Percentiles rank a stretch among this genome's conserved stretches.
Conservation (phyloP, 2,888 invertebrate species). For the Horisme vitalbata region DNA sequence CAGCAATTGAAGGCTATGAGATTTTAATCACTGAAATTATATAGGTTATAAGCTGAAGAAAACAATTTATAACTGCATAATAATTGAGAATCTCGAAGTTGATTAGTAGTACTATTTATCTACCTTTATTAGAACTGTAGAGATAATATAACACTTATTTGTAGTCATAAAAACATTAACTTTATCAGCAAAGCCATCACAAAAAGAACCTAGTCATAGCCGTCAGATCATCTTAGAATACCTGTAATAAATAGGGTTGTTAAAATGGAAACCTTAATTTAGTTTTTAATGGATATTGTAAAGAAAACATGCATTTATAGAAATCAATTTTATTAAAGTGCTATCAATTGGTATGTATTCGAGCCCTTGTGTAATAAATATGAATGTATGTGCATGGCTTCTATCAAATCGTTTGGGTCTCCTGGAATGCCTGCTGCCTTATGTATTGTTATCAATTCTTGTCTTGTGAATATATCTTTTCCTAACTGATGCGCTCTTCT, state of each 20-base stretch:
- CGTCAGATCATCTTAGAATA: no score
- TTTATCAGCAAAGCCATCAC: no score
- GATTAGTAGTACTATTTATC: no score
- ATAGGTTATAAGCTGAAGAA: no score
- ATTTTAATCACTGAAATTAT: not conserved
- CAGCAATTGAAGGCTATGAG: conserved; percentile 3
- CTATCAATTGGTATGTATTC: conserved; percentile 85
- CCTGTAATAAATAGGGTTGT: no score
- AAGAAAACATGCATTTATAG: conserved; percentile 4
- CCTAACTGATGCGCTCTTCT: conserved; percentile 84
- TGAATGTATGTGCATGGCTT: conserved; percentile 92
- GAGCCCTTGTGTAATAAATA: conserved; percentile 91
- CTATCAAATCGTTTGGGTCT: conserved; percentile 87
- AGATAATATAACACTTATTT: no score
- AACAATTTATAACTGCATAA: no score
- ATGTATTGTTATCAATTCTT: conserved; percentile 90
- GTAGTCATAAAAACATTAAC: no score
- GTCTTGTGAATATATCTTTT: conserved; percentile 88
- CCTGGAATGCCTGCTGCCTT: conserved; percentile 84
- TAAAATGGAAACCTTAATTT: no score
- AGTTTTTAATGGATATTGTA: not conserved
- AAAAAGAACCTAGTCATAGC: no score
- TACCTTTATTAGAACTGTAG: no score
- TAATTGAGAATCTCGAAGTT: no score
- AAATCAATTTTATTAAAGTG: conserved; percentile 44